phyloP scores from a whole-genome alignment of 2,113 vertebrate genomes.

The Ibidorhyncha struthersii region DNA sequence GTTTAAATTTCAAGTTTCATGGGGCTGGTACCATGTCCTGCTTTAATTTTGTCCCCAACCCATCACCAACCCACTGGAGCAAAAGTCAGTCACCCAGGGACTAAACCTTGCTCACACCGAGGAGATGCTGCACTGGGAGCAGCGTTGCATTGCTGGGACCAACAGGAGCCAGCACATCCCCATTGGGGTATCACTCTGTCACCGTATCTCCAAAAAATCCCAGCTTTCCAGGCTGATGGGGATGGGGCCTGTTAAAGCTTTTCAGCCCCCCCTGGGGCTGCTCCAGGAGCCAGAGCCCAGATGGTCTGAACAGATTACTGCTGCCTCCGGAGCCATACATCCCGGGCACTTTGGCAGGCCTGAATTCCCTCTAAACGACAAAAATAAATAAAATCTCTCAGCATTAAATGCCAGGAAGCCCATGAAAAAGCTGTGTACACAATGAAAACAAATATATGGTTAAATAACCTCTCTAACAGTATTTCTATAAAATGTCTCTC shows the following conservation, averaged over 20 bases:
- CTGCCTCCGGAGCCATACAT: slow-evolving; percentile 22
- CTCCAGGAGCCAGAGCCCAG: slow-evolving; percentile 9
- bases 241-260: not conserved
- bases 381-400: slow-evolving; percentile 61
- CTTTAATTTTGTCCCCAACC: not conserved
- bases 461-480: slow-evolving; percentile 75
- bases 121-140: not conserved
- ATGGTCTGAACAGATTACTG: slow-evolving; percentile 52
- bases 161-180: not conserved
- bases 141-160: rapidly evolving
- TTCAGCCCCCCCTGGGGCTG: not conserved
- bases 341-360: slow-evolving; percentile 12
- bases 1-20: not conserved
- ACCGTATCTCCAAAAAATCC: not conserved
- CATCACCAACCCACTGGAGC: not conserved
- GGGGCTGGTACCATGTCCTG: not conserved
- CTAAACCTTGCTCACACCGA: rapidly evolving
- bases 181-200: not conserved
- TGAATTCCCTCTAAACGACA: slow-evolving; percentile 41
- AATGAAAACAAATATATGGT: slow-evolving; percentile 77
- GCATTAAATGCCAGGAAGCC: slow-evolving; percentile 30
- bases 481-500: slow-evolving; percentile 72
- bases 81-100: not conserved
- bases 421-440: slow-evolving; percentile 62
- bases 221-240: not conserved